Percentiles rank a stretch among this genome's conserved stretches.
Conservation (phyloP, 2,888 invertebrate genomes). For the Cryptus viduatorius region DNA sequence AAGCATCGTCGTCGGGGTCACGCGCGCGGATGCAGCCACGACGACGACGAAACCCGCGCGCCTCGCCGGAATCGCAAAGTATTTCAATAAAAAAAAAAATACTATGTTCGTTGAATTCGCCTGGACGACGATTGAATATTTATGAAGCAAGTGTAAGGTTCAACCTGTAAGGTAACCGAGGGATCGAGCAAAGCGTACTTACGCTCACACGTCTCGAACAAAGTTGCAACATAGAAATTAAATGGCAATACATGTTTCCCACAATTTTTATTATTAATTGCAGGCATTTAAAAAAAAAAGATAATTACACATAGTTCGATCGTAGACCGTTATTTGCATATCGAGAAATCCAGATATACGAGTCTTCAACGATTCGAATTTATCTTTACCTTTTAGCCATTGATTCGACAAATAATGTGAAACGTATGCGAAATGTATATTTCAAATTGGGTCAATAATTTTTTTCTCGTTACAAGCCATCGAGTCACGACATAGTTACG, state of each 20-base stretch:
- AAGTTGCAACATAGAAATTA: background rate
- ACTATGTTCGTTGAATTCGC: background rate
- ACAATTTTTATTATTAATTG: background rate
- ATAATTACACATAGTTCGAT: background rate
- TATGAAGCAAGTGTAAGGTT: background rate
- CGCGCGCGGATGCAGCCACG: conserved; percentile 10
- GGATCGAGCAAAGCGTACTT: background rate
- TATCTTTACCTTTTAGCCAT: background rate
- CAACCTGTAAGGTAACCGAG: background rate
- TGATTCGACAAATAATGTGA: background rate
- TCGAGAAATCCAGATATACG: background rate
- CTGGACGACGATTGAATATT: background rate
- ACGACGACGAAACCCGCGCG: conserved; percentile 1
- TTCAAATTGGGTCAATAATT: background rate
- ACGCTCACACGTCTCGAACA: background rate
- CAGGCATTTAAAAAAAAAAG: background rate
- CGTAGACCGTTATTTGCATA: background rate
- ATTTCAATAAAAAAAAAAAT: background rate
- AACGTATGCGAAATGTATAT: background rate
- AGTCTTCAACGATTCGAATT: background rate
- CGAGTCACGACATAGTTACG: background rate
- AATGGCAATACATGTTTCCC: background rate
- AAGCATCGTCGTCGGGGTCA: conserved; percentile 43
- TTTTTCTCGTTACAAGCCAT: background rate
- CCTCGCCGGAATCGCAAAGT: background rate